phyloP scores from a whole-genome alignment of 2,113 vertebrate species.

The Etia nguti region DNA sequence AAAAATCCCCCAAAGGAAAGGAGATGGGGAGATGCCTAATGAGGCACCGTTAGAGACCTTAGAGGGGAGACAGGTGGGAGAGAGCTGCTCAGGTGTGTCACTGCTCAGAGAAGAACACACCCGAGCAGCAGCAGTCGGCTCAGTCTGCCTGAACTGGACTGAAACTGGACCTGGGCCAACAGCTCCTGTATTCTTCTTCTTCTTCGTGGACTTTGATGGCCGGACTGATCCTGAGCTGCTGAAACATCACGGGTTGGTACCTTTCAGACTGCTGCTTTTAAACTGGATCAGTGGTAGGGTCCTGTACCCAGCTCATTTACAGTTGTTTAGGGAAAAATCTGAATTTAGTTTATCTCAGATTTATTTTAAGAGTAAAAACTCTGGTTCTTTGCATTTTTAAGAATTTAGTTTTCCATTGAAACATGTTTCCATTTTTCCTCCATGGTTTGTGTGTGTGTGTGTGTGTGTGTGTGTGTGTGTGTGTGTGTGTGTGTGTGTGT shows the following conservation, averaged over 20 bases:
- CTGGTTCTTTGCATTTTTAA: not conserved
- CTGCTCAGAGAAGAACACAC: not conserved
- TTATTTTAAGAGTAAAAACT: not conserved
- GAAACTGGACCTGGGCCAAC: not conserved
- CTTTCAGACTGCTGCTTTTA: not conserved
- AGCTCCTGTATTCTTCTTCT: not conserved
- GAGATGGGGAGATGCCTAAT: slow-evolving; percentile 17
- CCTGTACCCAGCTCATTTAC: not conserved
- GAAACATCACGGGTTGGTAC: not conserved
- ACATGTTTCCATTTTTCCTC: not conserved
- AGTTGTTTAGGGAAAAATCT: not conserved
- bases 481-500: too few relatives aligned
- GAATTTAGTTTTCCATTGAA: not conserved
- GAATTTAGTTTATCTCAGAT: not conserved
- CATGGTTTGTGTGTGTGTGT: not conserved
- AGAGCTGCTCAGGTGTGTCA: slow-evolving; percentile 18
- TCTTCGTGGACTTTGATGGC: slow-evolving; percentile 26
- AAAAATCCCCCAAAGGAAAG: slow-evolving; percentile 9
- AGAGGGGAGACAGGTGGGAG: not conserved
- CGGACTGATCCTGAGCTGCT: not conserved
- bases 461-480: not conserved
- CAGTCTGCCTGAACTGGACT: not conserved
- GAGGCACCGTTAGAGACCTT: not conserved
- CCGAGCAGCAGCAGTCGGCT: not conserved
- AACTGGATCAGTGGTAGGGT: not conserved